phyloP scores from a whole-genome alignment of 2,113 vertebrate species.

The Cygnus buccinator region DNA sequence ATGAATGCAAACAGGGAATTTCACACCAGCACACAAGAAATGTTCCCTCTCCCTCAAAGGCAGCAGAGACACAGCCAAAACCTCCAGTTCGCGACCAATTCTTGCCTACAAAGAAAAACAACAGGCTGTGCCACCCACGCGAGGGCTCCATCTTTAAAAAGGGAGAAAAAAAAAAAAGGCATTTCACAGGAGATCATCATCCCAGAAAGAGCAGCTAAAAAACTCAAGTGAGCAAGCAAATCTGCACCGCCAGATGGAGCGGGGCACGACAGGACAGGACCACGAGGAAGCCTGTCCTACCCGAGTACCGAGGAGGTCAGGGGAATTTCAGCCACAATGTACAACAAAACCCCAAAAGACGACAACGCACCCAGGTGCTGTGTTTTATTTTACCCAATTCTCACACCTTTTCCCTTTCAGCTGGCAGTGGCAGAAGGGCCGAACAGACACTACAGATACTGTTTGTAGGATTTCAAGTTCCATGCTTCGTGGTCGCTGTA shows the following conservation, averaged over 20 bases:
- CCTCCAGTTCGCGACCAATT: not conserved
- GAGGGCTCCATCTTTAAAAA: not conserved
- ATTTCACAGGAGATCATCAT: not conserved
- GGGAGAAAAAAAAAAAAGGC: not conserved
- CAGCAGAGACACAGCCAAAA: not conserved
- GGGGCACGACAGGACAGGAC: accelerated
- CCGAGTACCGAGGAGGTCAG: not conserved
- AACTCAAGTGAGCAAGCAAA: constrained; percentile 23
- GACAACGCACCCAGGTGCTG: not conserved
- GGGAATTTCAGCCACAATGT: not conserved
- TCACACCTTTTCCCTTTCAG: not conserved
- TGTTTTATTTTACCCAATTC: not conserved
- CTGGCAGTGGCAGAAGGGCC: not conserved
- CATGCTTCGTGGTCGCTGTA: not conserved
- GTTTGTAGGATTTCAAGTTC: not conserved
- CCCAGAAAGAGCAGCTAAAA: not conserved
- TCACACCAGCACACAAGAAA: not conserved
- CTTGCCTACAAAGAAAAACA: not conserved
- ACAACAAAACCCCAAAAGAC: not conserved
- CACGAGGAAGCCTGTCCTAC: not conserved
- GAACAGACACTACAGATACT: not conserved
- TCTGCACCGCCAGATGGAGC: not conserved
- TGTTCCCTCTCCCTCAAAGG: not conserved
- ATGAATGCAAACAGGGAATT: not conserved
- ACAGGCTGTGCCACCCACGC: not conserved